phyloP scores from a whole-genome alignment of 2,113 vertebrate species.

The Lampris megalopsis region DNA sequence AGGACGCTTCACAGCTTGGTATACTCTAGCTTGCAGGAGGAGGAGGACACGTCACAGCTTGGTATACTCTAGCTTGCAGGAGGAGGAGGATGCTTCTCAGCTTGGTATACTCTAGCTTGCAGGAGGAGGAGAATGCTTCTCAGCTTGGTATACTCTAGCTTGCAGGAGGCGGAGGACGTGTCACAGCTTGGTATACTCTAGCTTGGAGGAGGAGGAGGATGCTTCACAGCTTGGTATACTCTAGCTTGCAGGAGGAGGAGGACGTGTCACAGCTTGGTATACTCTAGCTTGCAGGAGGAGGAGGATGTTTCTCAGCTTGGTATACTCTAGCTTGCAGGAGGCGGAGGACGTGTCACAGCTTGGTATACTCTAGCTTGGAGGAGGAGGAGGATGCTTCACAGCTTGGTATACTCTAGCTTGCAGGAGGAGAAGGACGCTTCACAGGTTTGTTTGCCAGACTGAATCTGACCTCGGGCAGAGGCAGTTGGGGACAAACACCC shows the following conservation, averaged over 20 bases:
- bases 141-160: constrained; percentile 26
- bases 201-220: not conserved
- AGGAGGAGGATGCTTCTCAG: not conserved
- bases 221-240: constrained; percentile 10
- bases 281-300: constrained; percentile 7
- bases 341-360: not conserved
- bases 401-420: constrained; percentile 22
- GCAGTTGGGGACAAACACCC: not conserved
- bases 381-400: not conserved
- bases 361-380: constrained; percentile 30
- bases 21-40: constrained; percentile 19
- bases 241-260: constrained; percentile 3
- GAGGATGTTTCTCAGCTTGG: not conserved
- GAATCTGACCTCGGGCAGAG: constrained; percentile 16
- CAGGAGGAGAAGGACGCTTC: constrained; percentile 8
- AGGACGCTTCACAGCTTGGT: not conserved
- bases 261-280: constrained; percentile 5
- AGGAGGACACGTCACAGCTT: not conserved
- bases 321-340: constrained; percentile 18
- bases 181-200: constrained; percentile 20
- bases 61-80: constrained; percentile 30
- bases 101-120: constrained; percentile 20
- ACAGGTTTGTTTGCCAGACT: constrained; percentile 21
- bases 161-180: not conserved
- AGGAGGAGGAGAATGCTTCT: not conserved